These are phyloP conservation scores for Butorides virescens DNA, from an alignment of 2,113 vertebrate species.

Conservation along the genomic window DNA sequence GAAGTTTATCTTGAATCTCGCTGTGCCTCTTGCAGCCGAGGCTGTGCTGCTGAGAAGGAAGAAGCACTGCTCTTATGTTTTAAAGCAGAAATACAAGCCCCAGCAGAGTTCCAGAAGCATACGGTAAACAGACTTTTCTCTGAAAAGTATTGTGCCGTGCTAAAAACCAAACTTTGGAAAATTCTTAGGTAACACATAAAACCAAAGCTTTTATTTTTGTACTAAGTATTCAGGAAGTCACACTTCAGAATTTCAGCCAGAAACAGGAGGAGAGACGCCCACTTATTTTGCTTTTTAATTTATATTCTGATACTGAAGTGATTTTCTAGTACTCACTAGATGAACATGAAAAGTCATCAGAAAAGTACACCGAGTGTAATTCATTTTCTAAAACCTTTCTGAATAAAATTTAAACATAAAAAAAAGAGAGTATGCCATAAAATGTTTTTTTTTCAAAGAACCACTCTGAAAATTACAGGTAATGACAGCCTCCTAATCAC, in stretches of 20 bases:
- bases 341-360: not conserved
- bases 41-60: not conserved
- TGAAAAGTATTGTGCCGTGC: not conserved
- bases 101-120: rapidly evolving
- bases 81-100: not conserved
- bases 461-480: not conserved
- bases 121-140: not conserved
- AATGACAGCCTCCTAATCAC: not conserved
- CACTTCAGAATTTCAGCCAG: not conserved
- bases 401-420: not conserved
- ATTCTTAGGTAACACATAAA: not conserved
- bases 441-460: not conserved
- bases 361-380: not conserved
- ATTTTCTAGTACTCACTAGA: not conserved
- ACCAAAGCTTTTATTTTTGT: not conserved
- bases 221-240: not conserved
- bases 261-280: not conserved
- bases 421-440: not conserved
- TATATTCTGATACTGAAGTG: not conserved
- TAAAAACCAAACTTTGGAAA: not conserved
- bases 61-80: not conserved
- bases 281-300: not conserved
- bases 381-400: not conserved
- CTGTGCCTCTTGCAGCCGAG: not conserved
- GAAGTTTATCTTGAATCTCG: not conserved